Evolutionary conservation across 2,113 vertebrate species (phyloP).

Genomic region (Lontra canadensis): DNA sequence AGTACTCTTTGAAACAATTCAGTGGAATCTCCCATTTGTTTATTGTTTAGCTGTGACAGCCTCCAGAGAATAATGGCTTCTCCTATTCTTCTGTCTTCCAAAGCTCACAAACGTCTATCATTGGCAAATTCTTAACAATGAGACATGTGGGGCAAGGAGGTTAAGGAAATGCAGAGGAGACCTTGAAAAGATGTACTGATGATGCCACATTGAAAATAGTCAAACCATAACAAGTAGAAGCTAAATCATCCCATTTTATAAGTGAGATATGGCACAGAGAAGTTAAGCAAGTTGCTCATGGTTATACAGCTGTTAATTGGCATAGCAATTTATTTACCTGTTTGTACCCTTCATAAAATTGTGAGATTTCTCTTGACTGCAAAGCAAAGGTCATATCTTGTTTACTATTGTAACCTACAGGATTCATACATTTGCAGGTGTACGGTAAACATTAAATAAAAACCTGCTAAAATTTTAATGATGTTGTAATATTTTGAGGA

Average conservation of each 20-base stretch:
- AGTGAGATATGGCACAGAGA: background rate
- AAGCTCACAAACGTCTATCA: background rate
- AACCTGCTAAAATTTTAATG: background rate
- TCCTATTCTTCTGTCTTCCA: background rate
- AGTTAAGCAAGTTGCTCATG: background rate
- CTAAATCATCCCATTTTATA: background rate
- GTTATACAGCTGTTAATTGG: background rate
- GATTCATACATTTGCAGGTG: background rate
- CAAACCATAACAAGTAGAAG: background rate
- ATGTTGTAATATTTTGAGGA: background rate
- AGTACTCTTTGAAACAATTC: background rate
- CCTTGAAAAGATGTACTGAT: background rate
- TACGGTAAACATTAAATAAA: background rate
- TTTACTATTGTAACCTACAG: background rate
- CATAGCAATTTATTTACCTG: background rate
- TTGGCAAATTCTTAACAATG: background rate
- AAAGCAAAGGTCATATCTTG: background rate
- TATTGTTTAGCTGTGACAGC: background rate
- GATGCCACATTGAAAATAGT: background rate
- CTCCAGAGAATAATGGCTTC: background rate
- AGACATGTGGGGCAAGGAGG: background rate
- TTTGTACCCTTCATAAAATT: background rate
- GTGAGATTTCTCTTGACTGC: accelerated
- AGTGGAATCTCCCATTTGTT: background rate
- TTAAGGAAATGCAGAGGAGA: background rate